These are phyloP conservation scores for Cirrhinus molitorella DNA, from an alignment of 2,797 vertebrate genomes.

Conservation along the genomic window DNA sequence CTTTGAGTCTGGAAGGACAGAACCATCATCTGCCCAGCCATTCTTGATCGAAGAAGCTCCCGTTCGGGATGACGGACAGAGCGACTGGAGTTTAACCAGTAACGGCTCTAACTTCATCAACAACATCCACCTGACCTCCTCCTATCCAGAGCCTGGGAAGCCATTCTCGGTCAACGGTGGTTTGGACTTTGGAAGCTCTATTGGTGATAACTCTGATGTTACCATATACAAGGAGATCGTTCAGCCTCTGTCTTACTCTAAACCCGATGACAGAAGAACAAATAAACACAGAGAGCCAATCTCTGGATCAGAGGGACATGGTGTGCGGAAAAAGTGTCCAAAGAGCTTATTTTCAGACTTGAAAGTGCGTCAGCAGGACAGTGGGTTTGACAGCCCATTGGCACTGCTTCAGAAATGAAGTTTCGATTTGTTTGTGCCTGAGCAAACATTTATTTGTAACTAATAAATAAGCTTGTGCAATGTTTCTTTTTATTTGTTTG, in stretches of 20 bases:
- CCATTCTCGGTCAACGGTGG: conserved; percentile 57
- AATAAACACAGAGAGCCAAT: conserved; percentile 69
- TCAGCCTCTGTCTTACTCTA: conserved; percentile 49
- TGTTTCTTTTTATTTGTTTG: neutral
- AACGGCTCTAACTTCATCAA: conserved; percentile 54
- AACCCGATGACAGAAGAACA: conserved; percentile 31
- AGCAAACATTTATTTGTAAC: neutral
- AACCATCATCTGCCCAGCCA: conserved; percentile 48
- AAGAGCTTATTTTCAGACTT: conserved; percentile 74
- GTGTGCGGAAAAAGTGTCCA: conserved; percentile 37
- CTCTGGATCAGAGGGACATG: conserved; percentile 73
- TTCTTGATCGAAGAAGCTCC: conserved; percentile 76
- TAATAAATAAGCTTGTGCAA: neutral
- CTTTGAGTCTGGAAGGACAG: conserved; percentile 51
- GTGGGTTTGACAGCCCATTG: conserved; percentile 79
- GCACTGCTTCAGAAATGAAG: conserved; percentile 68
- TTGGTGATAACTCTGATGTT: conserved; percentile 67
- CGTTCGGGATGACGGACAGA: conserved; percentile 77
- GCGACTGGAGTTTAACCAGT: conserved; percentile 75
- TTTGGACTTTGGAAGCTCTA: conserved; percentile 61
- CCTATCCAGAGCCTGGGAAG: conserved; percentile 60
- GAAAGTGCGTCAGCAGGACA: conserved; percentile 77
- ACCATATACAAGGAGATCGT: conserved; percentile 75
- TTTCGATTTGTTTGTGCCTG: conserved; percentile 11
- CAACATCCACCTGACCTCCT: conserved; percentile 40